A percentile compares a stretch with the other conserved stretches of the same genome.
These are phyloP conservation scores for Drosophila mulleri DNA, from an alignment of 2,888 invertebrate species.

Conservation along the genomic window DNA sequence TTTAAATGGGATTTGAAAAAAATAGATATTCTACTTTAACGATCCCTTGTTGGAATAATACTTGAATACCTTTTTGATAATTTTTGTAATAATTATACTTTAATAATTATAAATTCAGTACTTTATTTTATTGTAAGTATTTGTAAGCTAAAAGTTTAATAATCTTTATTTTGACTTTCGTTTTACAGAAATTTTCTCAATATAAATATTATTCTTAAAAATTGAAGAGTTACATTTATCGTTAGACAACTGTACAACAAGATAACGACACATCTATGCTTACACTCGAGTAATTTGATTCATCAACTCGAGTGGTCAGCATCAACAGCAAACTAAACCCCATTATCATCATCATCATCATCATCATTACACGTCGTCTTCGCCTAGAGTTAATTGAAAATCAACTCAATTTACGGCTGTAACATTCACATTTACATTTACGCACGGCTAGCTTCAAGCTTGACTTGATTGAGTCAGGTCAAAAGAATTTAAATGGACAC, in stretches of 20 bases:
- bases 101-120: neutral
- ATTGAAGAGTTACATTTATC: neutral
- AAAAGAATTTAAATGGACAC: conserved; percentile 63
- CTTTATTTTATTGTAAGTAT: no score
- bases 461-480: conserved; percentile 79
- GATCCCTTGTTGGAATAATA: neutral
- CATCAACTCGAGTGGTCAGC: conserved; percentile 38
- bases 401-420: conserved; percentile 65
- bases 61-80: no score
- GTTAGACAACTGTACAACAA: neutral
- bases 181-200: neutral
- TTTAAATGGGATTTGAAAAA: neutral
- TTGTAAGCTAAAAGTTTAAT: no score
- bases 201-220: neutral
- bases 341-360: conserved; percentile 9
- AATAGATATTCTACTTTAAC: neutral
- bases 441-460: conserved; percentile 58
- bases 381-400: conserved; percentile 52
- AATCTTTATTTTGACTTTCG: no score
- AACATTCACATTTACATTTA: conserved; percentile 32
- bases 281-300: conserved; percentile 33
- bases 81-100: neutral
- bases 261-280: conserved; percentile 13
- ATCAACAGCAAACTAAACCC: conserved; percentile 1
- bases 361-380: conserved; percentile 22